Evolutionary conservation across 2,113 vertebrate genomes (phyloP).

Genomic region (Vicugna pacos): DNA sequence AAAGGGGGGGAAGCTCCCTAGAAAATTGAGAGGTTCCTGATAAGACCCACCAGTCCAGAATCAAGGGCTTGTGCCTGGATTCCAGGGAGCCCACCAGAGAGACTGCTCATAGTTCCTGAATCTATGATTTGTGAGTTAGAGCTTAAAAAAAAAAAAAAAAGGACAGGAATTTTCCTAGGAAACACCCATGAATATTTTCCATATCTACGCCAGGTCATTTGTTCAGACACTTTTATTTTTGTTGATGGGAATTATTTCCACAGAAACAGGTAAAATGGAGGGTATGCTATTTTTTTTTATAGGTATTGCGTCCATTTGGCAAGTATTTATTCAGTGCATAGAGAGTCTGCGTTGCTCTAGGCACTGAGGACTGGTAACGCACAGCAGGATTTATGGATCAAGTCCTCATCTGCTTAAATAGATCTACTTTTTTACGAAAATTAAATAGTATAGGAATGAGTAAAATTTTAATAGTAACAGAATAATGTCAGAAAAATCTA

Average conservation of each 20-base stretch:
- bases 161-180: constrained; percentile 78
- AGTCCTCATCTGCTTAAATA: not conserved
- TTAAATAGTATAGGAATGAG: not conserved
- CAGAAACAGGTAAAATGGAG: constrained; percentile 54
- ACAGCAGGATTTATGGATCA: too few relatives aligned
- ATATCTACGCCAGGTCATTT: constrained; percentile 53
- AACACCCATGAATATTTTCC: constrained; percentile 82
- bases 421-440: not conserved
- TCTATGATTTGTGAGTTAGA: constrained; percentile 59
- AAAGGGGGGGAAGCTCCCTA: constrained; percentile 33
- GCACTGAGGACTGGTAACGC: not conserved
- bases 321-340: not conserved
- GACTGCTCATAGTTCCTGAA: constrained; percentile 54
- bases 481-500: constrained; percentile 32
- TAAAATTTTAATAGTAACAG: not conserved
- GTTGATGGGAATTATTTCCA: constrained; percentile 57
- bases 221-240: constrained; percentile 68
- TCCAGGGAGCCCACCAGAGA: constrained; percentile 41
- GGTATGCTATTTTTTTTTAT: not conserved
- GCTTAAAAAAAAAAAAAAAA: not conserved
- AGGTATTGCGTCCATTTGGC: not conserved
- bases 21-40: constrained; percentile 30
- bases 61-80: not conserved
- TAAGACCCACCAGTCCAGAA: constrained; percentile 2
- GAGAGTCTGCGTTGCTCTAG: not conserved